phyloP scores from a whole-genome alignment of 1,140 invertebrate species.

The Holotrichia oblita region DNA sequence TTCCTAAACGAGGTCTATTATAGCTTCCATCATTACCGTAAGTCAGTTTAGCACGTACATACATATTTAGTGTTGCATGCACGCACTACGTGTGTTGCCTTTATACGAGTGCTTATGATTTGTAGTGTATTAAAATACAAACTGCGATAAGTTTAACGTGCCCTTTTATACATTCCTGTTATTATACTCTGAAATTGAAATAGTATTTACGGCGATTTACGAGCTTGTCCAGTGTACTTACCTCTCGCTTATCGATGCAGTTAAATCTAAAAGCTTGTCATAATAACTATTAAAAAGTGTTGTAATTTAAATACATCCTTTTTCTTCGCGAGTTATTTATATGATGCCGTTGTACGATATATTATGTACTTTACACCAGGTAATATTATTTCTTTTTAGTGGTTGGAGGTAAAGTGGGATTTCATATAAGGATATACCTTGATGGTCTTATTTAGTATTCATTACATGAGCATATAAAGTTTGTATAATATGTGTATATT shows the following conservation, averaged over 20 bases:
- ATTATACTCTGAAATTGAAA: constrained; percentile 28
- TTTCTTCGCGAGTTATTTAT: constrained; percentile 8
- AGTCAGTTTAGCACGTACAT: neutral
- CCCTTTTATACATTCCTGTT: constrained; percentile 25
- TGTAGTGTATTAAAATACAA: constrained; percentile 28
- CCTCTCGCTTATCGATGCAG: neutral
- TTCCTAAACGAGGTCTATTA: too few relatives aligned
- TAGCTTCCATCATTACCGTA: too few relatives aligned
- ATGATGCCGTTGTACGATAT: neutral
- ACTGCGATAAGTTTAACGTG: constrained; percentile 26
- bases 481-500: too few relatives aligned
- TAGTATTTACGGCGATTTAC: constrained; percentile 29
- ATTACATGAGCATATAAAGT: too few relatives aligned
- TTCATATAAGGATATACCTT: too few relatives aligned
- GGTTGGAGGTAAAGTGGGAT: too few relatives aligned
- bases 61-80: neutral
- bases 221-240: neutral
- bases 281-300: constrained; percentile 31
- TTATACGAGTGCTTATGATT: constrained; percentile 11
- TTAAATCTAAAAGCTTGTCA: constrained; percentile 30
- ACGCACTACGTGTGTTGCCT: neutral
- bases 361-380: neutral
- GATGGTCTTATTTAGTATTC: too few relatives aligned
- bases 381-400: neutral
- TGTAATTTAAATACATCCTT: constrained; percentile 18